A percentile compares a stretch with the other conserved stretches of the same genome.
Conservation (phyloP, 2,797 vertebrate species). For the Clarias pachynema region DNA sequence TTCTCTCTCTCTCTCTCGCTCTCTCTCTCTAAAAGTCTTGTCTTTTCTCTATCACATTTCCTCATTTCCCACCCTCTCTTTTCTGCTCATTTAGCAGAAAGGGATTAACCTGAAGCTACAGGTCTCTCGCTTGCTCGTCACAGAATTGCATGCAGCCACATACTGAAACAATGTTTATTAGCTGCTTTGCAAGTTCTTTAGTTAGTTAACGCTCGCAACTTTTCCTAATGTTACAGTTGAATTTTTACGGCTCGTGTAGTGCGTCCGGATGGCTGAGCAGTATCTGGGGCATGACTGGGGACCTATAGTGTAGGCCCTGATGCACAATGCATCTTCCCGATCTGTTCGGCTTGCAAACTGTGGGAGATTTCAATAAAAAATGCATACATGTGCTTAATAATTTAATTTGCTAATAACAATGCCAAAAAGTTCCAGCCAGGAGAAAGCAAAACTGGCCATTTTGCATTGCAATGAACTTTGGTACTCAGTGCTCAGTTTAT, state of each 20-base stretch:
- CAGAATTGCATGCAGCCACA: not conserved
- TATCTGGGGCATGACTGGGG: not conserved
- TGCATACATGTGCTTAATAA: not conserved
- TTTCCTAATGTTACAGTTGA: conserved; percentile 15
- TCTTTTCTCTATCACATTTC: conserved; percentile 46
- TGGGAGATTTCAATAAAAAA: not conserved
- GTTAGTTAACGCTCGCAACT: conserved; percentile 28
- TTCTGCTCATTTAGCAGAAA: conserved; percentile 74
- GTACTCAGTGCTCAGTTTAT: not conserved
- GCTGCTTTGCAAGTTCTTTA: conserved; percentile 30
- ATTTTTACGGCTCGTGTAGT: not conserved
- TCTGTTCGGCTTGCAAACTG: not conserved
- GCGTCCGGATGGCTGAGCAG: not conserved
- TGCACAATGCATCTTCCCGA: not conserved
- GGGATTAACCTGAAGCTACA: conserved; percentile 73
- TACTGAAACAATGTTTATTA: conserved; percentile 34
- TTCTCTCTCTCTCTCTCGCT: conserved; percentile 58
- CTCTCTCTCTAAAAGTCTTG: conserved; percentile 20
- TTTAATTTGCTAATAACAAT: not conserved
- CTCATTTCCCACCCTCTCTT: conserved; percentile 56
- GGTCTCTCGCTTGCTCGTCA: conserved; percentile 36
- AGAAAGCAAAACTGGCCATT: not conserved
- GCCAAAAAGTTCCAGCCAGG: not conserved
- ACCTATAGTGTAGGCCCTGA: not conserved
- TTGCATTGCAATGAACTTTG: not conserved